Evolutionary conservation across 2,113 vertebrate species (phyloP).

Genomic region (Apteryx mantelli): DNA sequence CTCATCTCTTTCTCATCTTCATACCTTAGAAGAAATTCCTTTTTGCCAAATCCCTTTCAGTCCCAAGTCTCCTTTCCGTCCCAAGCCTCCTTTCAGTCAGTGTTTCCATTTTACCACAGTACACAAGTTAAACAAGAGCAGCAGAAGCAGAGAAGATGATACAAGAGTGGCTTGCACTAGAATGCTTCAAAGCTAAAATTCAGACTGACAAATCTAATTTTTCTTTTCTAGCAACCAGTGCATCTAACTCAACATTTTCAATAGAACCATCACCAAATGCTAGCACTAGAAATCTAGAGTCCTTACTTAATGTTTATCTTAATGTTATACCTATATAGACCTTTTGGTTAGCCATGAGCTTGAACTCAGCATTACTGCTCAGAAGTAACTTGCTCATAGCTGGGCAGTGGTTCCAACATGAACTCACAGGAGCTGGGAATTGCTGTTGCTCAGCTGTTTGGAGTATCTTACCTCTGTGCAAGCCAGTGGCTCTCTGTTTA

Average conservation of each 20-base stretch:
- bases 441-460: background rate
- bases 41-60: background rate
- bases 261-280: background rate
- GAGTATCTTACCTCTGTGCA: background rate
- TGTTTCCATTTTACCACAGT: background rate
- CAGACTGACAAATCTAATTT: background rate
- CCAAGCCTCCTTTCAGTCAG: background rate
- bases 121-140: background rate
- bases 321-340: background rate
- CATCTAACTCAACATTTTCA: background rate
- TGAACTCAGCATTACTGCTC: background rate
- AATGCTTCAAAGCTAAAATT: background rate
- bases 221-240: background rate
- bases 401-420: background rate
- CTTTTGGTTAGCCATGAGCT: background rate
- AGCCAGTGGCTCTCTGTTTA: background rate
- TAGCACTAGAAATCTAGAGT: background rate
- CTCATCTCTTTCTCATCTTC: background rate
- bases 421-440: background rate
- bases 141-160: background rate
- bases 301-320: background rate
- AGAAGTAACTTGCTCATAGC: background rate
- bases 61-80: background rate
- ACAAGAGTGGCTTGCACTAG: background rate
- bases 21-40: background rate